Conservation (phyloP, 2,888 invertebrate genomes). For the Himalopsyche japonica region DNA sequence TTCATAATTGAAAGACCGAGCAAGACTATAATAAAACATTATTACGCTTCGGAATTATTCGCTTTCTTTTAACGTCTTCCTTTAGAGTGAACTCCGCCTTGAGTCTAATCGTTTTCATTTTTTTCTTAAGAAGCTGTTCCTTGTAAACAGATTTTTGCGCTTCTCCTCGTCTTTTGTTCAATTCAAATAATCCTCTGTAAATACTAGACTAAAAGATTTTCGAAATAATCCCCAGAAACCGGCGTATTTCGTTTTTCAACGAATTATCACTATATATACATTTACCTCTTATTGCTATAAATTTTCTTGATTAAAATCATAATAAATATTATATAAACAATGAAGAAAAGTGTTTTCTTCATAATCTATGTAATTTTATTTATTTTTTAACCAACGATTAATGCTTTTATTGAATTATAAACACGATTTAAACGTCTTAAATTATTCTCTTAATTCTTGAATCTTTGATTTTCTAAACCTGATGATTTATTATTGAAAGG, state of each 20-base stretch:
- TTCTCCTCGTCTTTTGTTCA: background rate
- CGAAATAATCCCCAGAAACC: background rate
- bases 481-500: too few relatives aligned
- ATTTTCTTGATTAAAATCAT: too few relatives aligned
- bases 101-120: background rate
- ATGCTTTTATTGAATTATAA: too few relatives aligned
- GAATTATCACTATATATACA: background rate
- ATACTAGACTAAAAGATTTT: background rate
- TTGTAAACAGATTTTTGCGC: background rate
- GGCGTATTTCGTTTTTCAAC: background rate
- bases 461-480: too few relatives aligned
- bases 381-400: too few relatives aligned
- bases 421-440: too few relatives aligned
- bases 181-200: background rate
- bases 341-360: too few relatives aligned
- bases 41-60: background rate
- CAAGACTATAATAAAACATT: background rate
- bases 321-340: too few relatives aligned
- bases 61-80: background rate
- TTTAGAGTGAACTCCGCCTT: background rate
- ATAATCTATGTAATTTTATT: too few relatives aligned
- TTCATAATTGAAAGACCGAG: too few relatives aligned
- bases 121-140: background rate
- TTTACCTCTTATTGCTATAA: too few relatives aligned
- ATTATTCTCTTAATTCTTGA: too few relatives aligned